These are phyloP conservation scores for Ganaspis brasiliensis DNA, from an alignment of 2,888 invertebrate species.

Conservation along the genomic window DNA sequence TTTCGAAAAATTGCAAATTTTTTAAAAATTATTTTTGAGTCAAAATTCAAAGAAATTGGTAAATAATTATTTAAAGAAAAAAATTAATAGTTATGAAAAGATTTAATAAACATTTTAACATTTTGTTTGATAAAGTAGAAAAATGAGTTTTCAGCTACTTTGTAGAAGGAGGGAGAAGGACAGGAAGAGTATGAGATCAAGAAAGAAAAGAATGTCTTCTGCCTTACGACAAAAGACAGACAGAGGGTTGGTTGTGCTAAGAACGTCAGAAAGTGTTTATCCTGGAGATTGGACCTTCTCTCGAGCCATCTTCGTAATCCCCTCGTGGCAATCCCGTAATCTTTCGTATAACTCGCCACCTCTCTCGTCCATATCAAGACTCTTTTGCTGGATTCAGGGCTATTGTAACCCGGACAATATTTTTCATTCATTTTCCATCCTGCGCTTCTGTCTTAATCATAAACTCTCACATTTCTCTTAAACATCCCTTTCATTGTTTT, in stretches of 20 bases:
- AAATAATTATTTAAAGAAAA: too few species aligned
- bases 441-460: neutral
- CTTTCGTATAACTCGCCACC: constrained; percentile 76
- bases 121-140: constrained; percentile 46
- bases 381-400: constrained; percentile 65
- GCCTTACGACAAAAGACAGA: constrained; percentile 46
- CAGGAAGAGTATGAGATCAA: constrained; percentile 54
- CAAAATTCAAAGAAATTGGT: too few species aligned
- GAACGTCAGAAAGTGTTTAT: constrained; percentile 79
- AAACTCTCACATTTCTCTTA: neutral
- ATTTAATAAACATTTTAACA: too few species aligned
- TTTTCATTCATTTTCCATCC: constrained; percentile 69
- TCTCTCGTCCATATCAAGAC: constrained; percentile 59
- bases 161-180: constrained; percentile 49
- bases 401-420: constrained; percentile 72
- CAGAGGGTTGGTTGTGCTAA: constrained; percentile 62
- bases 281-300: constrained; percentile 80
- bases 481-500: neutral
- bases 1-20: too few species aligned
- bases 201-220: constrained; percentile 51
- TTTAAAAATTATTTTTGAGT: too few species aligned
- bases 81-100: too few species aligned
- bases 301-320: constrained; percentile 79
- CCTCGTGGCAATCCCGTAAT: constrained; percentile 80
- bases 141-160: constrained; percentile 69